Base-by-base conservation (phyloP, 2,797 vertebrate genomes). In the Karalla daura region DNA sequence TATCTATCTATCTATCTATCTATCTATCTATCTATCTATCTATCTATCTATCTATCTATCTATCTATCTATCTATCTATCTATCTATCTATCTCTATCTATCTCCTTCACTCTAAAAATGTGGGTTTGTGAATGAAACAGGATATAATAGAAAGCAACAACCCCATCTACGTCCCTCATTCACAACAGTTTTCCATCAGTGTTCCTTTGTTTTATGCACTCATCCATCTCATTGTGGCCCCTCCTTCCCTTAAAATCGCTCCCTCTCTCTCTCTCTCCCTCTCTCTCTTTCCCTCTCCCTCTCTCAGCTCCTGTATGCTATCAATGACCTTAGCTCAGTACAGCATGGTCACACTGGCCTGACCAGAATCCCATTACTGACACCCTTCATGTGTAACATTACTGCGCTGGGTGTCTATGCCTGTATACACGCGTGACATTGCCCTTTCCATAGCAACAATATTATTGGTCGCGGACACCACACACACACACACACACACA, bases 341-440 rank as follows among this genome's bases (percentile, higher is more conserved):
- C 85, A 70, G 72, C 82, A 61, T 80, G 80, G 89, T 84, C 88
- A 88, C 84, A 83, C 83, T 76, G 84, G 82, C 65, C 84, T 82
- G 86, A 89, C 78, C 84, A 77, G 72, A 90, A 90, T 88, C 89
- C 89, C 78, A 90, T 90, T 91, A 92, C 86, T 90, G 88, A 87
- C 89, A 90, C 79, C 83, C 88, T 86, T 88, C 89, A 90, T 91
- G 89, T 92, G 88, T 88, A 88, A 90, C 88, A 86, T 84, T 80
- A 80, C 78, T 78, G 76, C 73, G 27, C 51, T 25, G 67, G 55
- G 70, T 73, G 54, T 28, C 5, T 54, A 20, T 11, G 75, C 47
- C 54, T 64, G 83, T 77, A 72, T 66, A 84, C 74, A 84, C 74
- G 77, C 74, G 71, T 86, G 83, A 80, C 89, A 89, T 84, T 88